Evolutionary conservation across 2,797 vertebrate species (phyloP), one percentile per base, ranked within the genome.

Genomic region (Falco berigora): DNA sequence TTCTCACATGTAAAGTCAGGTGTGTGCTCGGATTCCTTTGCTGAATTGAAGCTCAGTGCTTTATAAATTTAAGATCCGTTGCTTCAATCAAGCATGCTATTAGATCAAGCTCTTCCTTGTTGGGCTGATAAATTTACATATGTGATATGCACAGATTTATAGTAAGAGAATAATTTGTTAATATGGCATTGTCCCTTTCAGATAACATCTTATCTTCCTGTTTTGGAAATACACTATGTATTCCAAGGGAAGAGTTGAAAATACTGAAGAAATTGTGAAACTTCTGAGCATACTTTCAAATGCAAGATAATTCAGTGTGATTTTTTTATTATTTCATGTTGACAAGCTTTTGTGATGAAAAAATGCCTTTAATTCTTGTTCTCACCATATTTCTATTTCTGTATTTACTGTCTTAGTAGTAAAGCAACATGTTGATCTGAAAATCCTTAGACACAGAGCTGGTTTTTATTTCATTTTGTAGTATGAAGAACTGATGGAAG

Each of bases 401-500:
- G 1, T 62, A 34, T 92, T 71, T 91, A 61, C 46, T 84, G 32
- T 69, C 63, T 80, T 53, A 59, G 7, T 88, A 77, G 59, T 77
- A 82, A 88, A 88, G 32, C 52, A 77, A 40, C 10, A 13, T 68
- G 42, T 84, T 72, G 61, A 81, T 90, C 40, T 91, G 77, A 75
- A 90, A 75, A 22, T 59, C 61, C 16, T 49, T 78, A 22, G 40
- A 24, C 64, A n/a, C 36, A 56, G 18, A 63, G 38, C 89, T 92
- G 38, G 52, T 92, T 93, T 96, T 81, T 73, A 28, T 95, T 96
- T 92, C 64, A 52, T 88, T 96, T 97, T 92, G 14, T 91, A 99
- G 99, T 99, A 99, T 98, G 99, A 99, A 98, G 99, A 99, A 90
- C 97, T 99, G 92, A 99, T 99, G 97, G 99, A 99, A 96, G 98